Percentiles rank a stretch among this genome's conserved stretches.
Conservation (phyloP, 1,140 invertebrate genomes). For the Drosophila cardini region DNA sequence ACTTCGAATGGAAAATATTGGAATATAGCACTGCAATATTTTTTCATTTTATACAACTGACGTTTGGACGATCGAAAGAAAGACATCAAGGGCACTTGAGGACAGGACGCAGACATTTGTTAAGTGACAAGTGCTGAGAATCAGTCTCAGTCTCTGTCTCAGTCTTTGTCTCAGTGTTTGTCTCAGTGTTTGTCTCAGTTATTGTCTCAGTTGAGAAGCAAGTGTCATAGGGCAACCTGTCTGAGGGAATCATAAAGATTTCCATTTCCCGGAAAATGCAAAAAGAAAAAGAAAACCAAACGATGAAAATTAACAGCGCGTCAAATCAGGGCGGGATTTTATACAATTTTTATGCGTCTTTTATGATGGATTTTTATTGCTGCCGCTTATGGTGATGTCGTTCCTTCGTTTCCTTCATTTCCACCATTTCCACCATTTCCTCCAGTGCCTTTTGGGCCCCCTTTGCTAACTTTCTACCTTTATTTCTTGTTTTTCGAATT, state of each 20-base stretch:
- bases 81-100: constrained; percentile 64
- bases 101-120: constrained; percentile 25
- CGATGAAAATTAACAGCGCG: constrained; percentile 70
- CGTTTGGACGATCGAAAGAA: constrained; percentile 48
- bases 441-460: no score
- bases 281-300: constrained; percentile 36
- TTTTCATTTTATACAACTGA: constrained; percentile 10
- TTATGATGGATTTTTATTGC: constrained; percentile 79
- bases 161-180: background rate
- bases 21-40: no score
- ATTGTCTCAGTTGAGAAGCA: background rate
- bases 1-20: no score
- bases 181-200: background rate
- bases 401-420: background rate
- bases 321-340: constrained; percentile 70
- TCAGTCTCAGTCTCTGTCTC: background rate
- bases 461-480: background rate
- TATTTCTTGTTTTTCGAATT: background rate
- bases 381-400: constrained; percentile 62
- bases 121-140: background rate
- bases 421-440: background rate
- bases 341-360: constrained; percentile 68
- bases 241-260: constrained; percentile 66
- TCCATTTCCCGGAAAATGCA: constrained; percentile 30
- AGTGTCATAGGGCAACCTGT: constrained; percentile 49